Evolutionary conservation across 92 coral and sea anemone species (phyloP).

Genomic region (Umimayanthus kanabou): DNA sequence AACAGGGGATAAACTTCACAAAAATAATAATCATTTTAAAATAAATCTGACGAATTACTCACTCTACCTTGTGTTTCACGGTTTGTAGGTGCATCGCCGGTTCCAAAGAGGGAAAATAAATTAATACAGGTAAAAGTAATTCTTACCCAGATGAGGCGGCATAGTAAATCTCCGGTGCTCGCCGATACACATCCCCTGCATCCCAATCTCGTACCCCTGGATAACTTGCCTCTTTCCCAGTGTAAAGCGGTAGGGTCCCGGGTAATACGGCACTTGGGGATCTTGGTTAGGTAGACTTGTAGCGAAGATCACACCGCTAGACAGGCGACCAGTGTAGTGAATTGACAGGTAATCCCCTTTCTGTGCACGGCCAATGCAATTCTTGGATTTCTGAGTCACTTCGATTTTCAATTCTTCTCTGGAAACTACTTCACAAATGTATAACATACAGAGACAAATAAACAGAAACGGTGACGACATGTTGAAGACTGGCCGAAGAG

Average conservation of each 20-base stretch:
- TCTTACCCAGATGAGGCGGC: conserved; percentile 46
- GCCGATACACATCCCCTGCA: conserved; percentile 42
- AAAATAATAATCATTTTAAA: too few species aligned
- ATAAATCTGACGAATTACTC: too few species aligned
- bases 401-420: conserved; percentile 36
- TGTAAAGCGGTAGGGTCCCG: conserved; percentile 38
- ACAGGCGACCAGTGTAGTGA: conserved; percentile 37
- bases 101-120: background rate
- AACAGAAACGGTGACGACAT: conserved; percentile 3
- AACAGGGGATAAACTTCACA: too few species aligned
- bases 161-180: conserved; percentile 38
- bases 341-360: conserved; percentile 22
- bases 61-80: too few species aligned
- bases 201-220: conserved; percentile 41
- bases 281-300: conserved; percentile 22
- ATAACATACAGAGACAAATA: background rate
- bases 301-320: conserved; percentile 25
- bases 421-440: conserved; percentile 5
- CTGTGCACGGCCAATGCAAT: conserved; percentile 25
- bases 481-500: background rate
- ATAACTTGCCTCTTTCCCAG: conserved; percentile 37
- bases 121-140: background rate
- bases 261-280: conserved; percentile 29
- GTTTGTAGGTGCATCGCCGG: too few species aligned
- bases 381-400: background rate